Conservation (phyloP, 2,113 vertebrate genomes). For the Amazona vittata region DNA sequence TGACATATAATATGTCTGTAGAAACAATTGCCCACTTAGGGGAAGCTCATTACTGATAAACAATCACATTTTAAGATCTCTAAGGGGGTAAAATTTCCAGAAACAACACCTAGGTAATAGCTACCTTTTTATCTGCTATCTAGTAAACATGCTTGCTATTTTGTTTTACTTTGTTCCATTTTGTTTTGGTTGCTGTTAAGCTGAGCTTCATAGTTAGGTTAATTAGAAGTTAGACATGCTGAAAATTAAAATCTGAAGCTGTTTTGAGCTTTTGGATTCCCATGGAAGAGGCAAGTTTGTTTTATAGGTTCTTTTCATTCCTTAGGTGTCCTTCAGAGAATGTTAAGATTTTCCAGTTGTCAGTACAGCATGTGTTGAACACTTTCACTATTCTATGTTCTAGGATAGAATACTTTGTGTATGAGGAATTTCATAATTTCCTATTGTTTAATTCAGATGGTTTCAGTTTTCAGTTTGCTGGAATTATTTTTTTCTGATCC, state of each 20-base stretch:
- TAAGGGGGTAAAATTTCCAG: constrained; percentile 26
- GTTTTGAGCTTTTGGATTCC: constrained; percentile 27
- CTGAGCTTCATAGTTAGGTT: constrained; percentile 7
- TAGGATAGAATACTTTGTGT: background rate
- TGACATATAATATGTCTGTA: background rate
- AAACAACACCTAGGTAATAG: constrained; percentile 48
- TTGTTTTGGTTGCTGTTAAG: background rate
- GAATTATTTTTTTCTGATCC: background rate
- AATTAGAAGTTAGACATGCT: constrained; percentile 31
- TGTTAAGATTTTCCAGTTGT: constrained; percentile 1
- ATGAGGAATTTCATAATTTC: background rate
- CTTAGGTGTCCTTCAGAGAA: constrained; percentile 15
- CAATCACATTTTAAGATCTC: constrained; percentile 52
- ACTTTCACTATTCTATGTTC: background rate
- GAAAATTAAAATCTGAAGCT: constrained; percentile 35
- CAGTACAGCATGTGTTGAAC: background rate
- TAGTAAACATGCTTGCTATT: background rate
- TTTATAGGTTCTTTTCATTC: background rate
- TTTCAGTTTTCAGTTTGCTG: background rate
- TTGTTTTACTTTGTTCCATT: background rate
- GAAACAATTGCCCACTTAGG: constrained; percentile 21
- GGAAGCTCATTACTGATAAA: constrained; percentile 57
- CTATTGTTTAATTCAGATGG: background rate
- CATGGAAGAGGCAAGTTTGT: background rate
- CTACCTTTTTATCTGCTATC: constrained; percentile 41